These are phyloP conservation scores for Pachyseris speciosa DNA, from an alignment of 64 coral and sea anemone genomes.

Conservation along the genomic window DNA sequence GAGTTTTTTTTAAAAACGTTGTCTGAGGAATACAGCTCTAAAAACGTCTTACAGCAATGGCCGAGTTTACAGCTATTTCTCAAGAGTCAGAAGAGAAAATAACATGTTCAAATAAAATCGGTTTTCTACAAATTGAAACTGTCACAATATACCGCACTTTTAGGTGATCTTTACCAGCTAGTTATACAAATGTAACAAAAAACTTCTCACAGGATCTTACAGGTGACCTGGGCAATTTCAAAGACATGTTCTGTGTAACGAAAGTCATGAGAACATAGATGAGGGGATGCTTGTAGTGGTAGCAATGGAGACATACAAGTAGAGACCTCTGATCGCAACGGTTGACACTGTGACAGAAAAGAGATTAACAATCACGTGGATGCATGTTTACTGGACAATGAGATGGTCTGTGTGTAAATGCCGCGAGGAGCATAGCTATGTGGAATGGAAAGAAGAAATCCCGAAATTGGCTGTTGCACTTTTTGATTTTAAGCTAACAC, in stretches of 20 bases:
- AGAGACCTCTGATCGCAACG: constrained; percentile 12
- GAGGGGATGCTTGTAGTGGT: constrained; percentile 29
- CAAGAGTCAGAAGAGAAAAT: no score
- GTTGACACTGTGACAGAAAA: background rate
- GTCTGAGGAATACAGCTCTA: no score
- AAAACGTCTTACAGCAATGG: no score
- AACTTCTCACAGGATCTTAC: constrained; percentile 26
- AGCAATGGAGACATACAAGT: background rate
- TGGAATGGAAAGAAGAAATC: constrained; percentile 9
- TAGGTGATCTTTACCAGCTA: no score
- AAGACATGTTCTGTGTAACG: constrained; percentile 1
- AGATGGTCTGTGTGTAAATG: background rate
- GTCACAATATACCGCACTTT: no score
- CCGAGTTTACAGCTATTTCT: no score
- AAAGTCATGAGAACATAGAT: background rate
- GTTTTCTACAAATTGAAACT: no score
- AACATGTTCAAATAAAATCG: no score
- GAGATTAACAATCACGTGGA: constrained; percentile 6
- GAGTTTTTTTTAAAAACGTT: no score
- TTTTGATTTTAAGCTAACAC: constrained; percentile 6
- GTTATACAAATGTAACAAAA: no score
- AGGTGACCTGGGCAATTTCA: constrained; percentile 1
- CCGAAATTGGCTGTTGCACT: background rate
- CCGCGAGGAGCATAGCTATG: background rate
- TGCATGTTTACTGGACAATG: constrained; percentile 4